Evolutionary conservation across 2,888 invertebrate genomes (phyloP).

Genomic region (Drosophila macrospina): DNA sequence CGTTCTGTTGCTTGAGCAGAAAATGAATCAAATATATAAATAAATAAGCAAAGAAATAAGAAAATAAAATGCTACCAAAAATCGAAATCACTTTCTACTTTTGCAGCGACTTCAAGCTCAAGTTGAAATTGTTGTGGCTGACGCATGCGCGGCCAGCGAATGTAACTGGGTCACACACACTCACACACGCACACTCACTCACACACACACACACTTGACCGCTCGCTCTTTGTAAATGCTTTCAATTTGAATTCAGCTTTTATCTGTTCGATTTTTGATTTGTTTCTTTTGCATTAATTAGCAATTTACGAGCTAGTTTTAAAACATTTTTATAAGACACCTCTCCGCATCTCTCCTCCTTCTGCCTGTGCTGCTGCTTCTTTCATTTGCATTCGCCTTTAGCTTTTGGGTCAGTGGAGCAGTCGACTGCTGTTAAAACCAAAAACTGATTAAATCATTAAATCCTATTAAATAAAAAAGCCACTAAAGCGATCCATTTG

Average conservation of each 20-base stretch:
- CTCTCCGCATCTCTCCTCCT: not conserved
- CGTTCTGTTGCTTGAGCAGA: slow-evolving; percentile 44
- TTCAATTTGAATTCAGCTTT: slow-evolving; percentile 65
- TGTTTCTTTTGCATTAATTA: slow-evolving; percentile 72
- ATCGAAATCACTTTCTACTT: slow-evolving; percentile 71
- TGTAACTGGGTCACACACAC: slow-evolving; percentile 66
- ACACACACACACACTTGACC: slow-evolving; percentile 12
- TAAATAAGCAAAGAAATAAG: too few relatives aligned
- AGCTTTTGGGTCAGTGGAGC: slow-evolving; percentile 66
- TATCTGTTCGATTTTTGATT: slow-evolving; percentile 59
- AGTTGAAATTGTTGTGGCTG: slow-evolving; percentile 32
- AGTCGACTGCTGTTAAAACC: slow-evolving; percentile 23
- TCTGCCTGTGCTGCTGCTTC: not conserved
- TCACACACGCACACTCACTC: slow-evolving; percentile 11
- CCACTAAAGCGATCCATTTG: slow-evolving; percentile 13
- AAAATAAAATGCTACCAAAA: not conserved
- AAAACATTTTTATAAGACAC: slow-evolving; percentile 44
- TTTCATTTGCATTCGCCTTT: slow-evolving; percentile 13
- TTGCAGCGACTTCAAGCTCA: slow-evolving; percentile 54
- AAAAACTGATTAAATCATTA: slow-evolving; percentile 48
- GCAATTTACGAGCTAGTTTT: slow-evolving; percentile 46
- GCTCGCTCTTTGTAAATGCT: slow-evolving; percentile 42
- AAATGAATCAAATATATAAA: not conserved
- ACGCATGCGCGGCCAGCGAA: slow-evolving; percentile 63
- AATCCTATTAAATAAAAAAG: slow-evolving; percentile 23